Percentiles rank a stretch among this genome's conserved stretches.
Conservation (phyloP, 2,113 vertebrate species). For the Phyllopteryx taeniolatus region DNA sequence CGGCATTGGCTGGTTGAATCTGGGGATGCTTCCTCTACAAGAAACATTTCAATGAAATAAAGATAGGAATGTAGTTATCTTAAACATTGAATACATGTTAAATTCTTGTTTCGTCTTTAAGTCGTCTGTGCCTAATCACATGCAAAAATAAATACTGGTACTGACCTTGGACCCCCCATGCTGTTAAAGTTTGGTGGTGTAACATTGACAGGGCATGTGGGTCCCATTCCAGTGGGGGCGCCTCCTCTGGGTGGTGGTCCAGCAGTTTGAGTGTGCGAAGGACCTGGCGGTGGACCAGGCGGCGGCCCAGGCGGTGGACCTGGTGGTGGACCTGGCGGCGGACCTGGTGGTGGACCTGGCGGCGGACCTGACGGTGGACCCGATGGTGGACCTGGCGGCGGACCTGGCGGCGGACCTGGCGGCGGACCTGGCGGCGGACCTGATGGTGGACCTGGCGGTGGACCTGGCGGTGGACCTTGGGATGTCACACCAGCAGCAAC, state of each 20-base stretch:
- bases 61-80: not conserved
- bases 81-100: not conserved
- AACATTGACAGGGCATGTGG: constrained; percentile 71
- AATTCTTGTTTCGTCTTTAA: not conserved
- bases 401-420: constrained; percentile 4
- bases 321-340: constrained; percentile 22
- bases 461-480: constrained; percentile 38
- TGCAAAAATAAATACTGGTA: not conserved
- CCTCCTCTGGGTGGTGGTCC: constrained; percentile 52
- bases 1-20: constrained; percentile 35
- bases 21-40: constrained; percentile 36
- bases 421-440: too few relatives aligned
- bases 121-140: not conserved
- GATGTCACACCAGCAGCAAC: constrained; percentile 28
- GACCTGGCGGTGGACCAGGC: constrained; percentile 38
- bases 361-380: constrained; percentile 33
- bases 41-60: not conserved
- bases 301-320: constrained; percentile 27
- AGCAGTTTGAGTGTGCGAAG: constrained; percentile 33
- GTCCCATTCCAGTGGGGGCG: constrained; percentile 62
- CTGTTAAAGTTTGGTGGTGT: constrained; percentile 78
- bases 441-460: not conserved
- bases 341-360: constrained; percentile 36
- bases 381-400: constrained; percentile 28
- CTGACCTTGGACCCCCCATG: constrained; percentile 80